These are phyloP conservation scores for Pectinophora gossypiella DNA, from an alignment of 1,140 invertebrate species.

Conservation along the genomic window DNA sequence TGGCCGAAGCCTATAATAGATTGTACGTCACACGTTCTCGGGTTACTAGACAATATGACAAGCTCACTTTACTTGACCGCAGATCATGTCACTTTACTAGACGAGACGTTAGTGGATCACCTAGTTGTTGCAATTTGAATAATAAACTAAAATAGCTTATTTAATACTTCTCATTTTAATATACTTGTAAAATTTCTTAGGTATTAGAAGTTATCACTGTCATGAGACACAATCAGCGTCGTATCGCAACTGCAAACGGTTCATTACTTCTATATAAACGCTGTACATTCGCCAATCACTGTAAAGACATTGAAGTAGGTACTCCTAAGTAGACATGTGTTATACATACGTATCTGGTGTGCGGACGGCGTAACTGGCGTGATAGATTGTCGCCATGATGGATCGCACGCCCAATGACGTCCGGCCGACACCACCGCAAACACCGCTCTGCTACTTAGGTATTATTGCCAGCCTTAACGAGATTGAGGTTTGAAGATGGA, in stretches of 20 bases:
- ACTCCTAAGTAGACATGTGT: not conserved
- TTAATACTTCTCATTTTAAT: too few species aligned
- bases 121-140: too few species aligned
- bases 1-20: not conserved
- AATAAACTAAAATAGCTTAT: too few species aligned
- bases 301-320: not conserved
- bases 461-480: conserved; percentile 18
- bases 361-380: conserved; percentile 8
- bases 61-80: not conserved
- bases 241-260: too few species aligned
- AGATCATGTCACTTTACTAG: not conserved
- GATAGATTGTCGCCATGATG: conserved; percentile 43
- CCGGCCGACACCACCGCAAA: conserved; percentile 26
- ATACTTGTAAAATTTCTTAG: too few species aligned
- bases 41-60: not conserved
- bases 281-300: not conserved
- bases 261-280: not conserved
- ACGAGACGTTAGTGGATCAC: not conserved
- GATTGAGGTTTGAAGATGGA: conserved; percentile 12
- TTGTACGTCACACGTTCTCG: not conserved
- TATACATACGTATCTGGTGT: not conserved
- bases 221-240: too few species aligned
- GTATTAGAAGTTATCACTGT: too few species aligned
- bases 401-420: conserved; percentile 23
- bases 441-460: conserved; percentile 19